phyloP scores from a whole-genome alignment of 2,888 invertebrate genomes.

The Aquatica leii region DNA sequence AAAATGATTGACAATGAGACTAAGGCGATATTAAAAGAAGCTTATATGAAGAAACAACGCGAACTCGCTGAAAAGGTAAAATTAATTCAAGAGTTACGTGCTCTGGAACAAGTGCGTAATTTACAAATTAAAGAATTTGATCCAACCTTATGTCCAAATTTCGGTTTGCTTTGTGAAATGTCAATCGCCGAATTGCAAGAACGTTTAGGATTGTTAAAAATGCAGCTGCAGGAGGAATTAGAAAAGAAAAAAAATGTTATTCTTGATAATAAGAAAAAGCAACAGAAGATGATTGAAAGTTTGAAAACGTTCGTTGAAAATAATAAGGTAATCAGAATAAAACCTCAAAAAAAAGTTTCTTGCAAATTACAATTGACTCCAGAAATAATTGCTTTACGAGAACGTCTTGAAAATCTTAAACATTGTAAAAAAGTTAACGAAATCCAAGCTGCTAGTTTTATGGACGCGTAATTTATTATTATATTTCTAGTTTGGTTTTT shows the following conservation, averaged over 20 bases:
- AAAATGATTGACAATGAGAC: slow-evolving; percentile 64
- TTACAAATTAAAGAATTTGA: slow-evolving; percentile 62
- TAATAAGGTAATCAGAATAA: slow-evolving; percentile 54
- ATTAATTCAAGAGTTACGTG: slow-evolving; percentile 59
- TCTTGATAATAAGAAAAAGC: slow-evolving; percentile 59
- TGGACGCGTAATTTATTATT: too few species aligned
- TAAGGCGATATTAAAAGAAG: slow-evolving; percentile 53
- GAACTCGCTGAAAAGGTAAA: slow-evolving; percentile 57
- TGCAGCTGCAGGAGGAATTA: slow-evolving; percentile 64
- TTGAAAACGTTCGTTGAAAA: slow-evolving; percentile 61
- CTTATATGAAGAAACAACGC: slow-evolving; percentile 51
- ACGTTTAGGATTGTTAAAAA: slow-evolving; percentile 62
- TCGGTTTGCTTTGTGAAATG: slow-evolving; percentile 72
- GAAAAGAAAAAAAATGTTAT: slow-evolving; percentile 63
- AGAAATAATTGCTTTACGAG: slow-evolving; percentile 63
- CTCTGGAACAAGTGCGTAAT: slow-evolving; percentile 53
- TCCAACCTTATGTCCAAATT: slow-evolving; percentile 66
- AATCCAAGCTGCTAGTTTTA: too few species aligned
- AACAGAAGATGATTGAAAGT: slow-evolving; percentile 62
- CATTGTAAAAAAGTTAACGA: slow-evolving; percentile 45
- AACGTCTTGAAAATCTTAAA: slow-evolving; percentile 63
- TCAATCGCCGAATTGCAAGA: slow-evolving; percentile 70
- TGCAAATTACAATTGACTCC: slow-evolving; percentile 52
- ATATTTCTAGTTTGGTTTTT: too few species aligned
- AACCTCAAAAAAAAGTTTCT: slow-evolving; percentile 41